Conservation (phyloP, 1,140 invertebrate species). For the Macrostomum lignano region DNA sequence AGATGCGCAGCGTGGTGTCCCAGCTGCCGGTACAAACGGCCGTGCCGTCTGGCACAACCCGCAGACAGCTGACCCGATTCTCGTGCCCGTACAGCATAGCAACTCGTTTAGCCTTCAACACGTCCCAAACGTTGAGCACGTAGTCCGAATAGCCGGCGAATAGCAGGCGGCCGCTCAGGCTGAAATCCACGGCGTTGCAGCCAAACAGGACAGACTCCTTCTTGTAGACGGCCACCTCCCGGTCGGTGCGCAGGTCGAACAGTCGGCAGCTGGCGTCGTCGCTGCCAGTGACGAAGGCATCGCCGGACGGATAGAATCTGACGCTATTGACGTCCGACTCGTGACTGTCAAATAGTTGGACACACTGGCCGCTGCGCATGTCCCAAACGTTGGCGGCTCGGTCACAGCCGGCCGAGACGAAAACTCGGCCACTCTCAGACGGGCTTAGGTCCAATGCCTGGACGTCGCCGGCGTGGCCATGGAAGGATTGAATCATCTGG, state of each 20-base stretch:
- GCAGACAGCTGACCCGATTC: conserved; percentile 71
- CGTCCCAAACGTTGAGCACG: conserved; percentile 93
- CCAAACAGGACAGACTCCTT: conserved; percentile 95
- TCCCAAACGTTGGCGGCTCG: conserved; percentile 93
- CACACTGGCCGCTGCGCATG: conserved; percentile 84
- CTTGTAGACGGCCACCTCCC: conserved; percentile 76
- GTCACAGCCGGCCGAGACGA: conserved; percentile 90
- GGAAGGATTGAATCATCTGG: conserved; percentile 82
- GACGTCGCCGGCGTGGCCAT: conserved; percentile 80
- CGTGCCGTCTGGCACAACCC: conserved; percentile 87
- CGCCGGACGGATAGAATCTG: conserved; percentile 92
- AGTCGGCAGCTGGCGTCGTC: conserved; percentile 90
- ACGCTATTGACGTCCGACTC: conserved; percentile 93
- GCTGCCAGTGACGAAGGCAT: conserved; percentile 81
- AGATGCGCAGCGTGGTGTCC: conserved; percentile 56
- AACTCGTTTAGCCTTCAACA: conserved; percentile 61
- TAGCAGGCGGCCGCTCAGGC: conserved; percentile 63
- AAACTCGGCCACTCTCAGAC: conserved; percentile 83
- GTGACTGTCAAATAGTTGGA: conserved; percentile 92
- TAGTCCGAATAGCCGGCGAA: conserved; percentile 98
- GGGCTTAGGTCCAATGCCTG: conserved; percentile 87
- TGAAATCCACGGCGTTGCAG: conserved; percentile 87
- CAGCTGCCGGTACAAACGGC: conserved; percentile 85
- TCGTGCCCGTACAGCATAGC: conserved; percentile 84
- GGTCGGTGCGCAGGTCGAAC: conserved; percentile 83